Base-by-base conservation (phyloP, 2,113 vertebrate species). In the Paratilapia polleni region DNA sequence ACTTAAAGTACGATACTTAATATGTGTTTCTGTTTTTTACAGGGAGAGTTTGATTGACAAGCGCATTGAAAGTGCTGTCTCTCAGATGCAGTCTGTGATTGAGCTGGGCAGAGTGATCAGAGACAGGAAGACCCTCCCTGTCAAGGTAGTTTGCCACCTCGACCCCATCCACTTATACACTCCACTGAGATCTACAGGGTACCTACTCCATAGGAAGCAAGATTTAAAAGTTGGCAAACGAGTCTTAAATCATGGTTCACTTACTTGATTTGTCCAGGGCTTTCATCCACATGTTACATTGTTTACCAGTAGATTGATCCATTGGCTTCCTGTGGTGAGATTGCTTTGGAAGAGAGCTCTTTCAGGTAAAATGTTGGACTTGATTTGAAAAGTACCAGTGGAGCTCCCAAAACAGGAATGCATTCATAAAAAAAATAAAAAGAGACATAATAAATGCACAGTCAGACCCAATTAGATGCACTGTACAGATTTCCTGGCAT, bases 71-170 rank as follows among this genome's bases (percentile, higher is more conserved):
- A 97, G 88, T 5, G 97, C 98, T 0, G 96, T 99, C 56, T 97
- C 96, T 77, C 97, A 96, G 86, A 98, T 99, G 98, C 98, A 99
- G 92, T 99, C 98, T 12, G 97, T 99, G 94, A 98, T 99, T 88
- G 98, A 99, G 93, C 96, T 99, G 79, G 98, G 98, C 36, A 95
- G 98, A 90, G 98, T 99, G 91, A 99, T 99, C 91, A 94, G 98
- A 89, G 98, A 99, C 95, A 96, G 98, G 62, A 99, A 96, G 94
- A 98, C 97, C 5, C 96, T 99, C 85, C 98, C 98, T 10, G 96
- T 99, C 87, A 99, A 99, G 97, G 98, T 99, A 87, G 86, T 93
- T 66, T 52, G 75, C 74, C 78, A 73, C 52, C 9, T 77, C 12
- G 81, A 24, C 47, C 41, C 17, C 19, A 13, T 60, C 28, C 24